These are phyloP conservation scores for Agrypnia vestita DNA, from an alignment of 1,140 invertebrate genomes.

Conservation along the genomic window DNA sequence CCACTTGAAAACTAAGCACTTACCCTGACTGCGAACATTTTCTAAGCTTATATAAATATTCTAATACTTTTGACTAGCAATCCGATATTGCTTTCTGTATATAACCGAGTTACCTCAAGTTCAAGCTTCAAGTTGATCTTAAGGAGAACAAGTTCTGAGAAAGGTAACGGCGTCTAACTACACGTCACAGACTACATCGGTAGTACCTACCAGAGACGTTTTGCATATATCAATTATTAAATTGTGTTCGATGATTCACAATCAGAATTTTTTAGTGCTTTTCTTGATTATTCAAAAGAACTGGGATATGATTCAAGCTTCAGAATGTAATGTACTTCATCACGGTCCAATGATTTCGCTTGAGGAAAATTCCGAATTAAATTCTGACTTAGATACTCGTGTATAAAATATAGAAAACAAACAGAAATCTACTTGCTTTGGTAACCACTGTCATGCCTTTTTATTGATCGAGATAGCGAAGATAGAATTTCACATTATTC, in stretches of 20 bases:
- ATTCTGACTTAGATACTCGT: neutral
- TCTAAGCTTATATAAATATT: no score
- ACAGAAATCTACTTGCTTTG: no score
- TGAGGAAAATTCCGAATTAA: neutral
- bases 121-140: neutral
- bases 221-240: neutral
- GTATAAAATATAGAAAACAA: neutral
- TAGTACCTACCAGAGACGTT: neutral
- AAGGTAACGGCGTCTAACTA: slow-evolving; percentile 2
- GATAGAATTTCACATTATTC: no score
- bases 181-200: neutral
- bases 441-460: no score
- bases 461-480: no score
- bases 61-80: no score
- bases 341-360: neutral
- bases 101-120: no score
- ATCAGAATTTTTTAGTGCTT: neutral
- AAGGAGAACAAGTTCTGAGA: slow-evolving; percentile 10
- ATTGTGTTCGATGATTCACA: slow-evolving; percentile 4
- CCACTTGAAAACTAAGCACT: no score
- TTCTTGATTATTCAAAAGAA: neutral
- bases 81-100: no score
- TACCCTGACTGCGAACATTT: no score
- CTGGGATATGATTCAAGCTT: neutral
- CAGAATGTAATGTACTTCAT: neutral